Percentiles rank a stretch among this genome's conserved stretches.
Evolutionary conservation across 2,797 vertebrate species (phyloP).

Genomic region (Parotocinclus haroldoi): DNA sequence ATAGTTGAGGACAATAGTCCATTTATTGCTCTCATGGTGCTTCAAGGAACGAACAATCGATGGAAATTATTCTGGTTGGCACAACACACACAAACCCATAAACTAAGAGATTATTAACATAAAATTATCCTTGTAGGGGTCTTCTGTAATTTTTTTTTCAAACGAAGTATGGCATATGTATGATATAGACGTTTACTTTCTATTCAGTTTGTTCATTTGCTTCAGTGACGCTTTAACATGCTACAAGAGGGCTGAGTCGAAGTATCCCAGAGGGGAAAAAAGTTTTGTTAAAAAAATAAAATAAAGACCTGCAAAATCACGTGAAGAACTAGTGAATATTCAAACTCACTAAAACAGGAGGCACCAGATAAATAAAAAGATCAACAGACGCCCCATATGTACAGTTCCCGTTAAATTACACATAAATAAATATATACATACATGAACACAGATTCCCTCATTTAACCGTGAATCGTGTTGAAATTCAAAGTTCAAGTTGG

Average conservation of each 20-base stretch:
- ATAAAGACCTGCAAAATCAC: slow-evolving; percentile 95
- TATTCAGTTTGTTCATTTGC: slow-evolving; percentile 90
- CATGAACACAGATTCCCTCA: slow-evolving; percentile 99
- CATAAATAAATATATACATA: slow-evolving; percentile 99
- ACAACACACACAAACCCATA: slow-evolving; percentile 74
- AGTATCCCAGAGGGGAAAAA: slow-evolving; percentile 83
- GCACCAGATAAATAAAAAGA: slow-evolving; percentile 99
- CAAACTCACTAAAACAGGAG: slow-evolving; percentile 99
- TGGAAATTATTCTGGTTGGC: slow-evolving; percentile 83
- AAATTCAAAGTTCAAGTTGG: slow-evolving; percentile 94
- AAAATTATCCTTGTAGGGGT: slow-evolving; percentile 76
- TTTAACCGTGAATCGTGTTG: slow-evolving; percentile 93
- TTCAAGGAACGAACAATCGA: slow-evolving; percentile 83
- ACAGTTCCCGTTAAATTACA: slow-evolving; percentile 99
- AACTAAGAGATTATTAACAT: slow-evolving; percentile 79
- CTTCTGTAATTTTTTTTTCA: slow-evolving; percentile 71
- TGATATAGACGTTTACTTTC: slow-evolving; percentile 78
- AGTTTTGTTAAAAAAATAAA: slow-evolving; percentile 78
- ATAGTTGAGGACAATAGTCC: slow-evolving; percentile 79
- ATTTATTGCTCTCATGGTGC: slow-evolving; percentile 96
- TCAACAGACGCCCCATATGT: slow-evolving; percentile 99
- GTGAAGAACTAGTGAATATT: slow-evolving; percentile 95
- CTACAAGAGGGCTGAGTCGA: slow-evolving; percentile 97
- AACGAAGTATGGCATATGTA: slow-evolving; percentile 80
- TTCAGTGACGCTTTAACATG: slow-evolving; percentile 94